Evolutionary conservation across 2,113 vertebrate species (phyloP).

Genomic region (Zapornia atra): DNA sequence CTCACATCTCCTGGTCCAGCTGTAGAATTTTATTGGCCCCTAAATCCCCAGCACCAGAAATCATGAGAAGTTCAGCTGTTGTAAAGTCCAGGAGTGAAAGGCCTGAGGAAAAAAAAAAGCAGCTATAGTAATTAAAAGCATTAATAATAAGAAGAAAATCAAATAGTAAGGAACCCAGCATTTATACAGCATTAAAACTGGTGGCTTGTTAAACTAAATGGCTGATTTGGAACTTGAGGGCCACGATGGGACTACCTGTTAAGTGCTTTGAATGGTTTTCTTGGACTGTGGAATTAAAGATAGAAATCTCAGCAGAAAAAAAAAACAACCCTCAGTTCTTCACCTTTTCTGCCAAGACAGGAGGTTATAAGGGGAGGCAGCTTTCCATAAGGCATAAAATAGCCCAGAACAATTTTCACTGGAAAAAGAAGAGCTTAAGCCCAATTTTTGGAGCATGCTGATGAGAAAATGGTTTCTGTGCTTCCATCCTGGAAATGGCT

Average conservation of each 20-base stretch:
- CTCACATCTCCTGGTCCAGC: neutral
- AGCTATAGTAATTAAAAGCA: neutral
- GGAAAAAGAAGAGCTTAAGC: neutral
- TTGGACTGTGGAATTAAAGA: neutral
- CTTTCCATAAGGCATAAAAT: neutral
- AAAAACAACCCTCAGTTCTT: neutral
- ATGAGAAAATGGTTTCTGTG: neutral
- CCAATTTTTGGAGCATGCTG: neutral
- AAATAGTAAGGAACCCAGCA: neutral
- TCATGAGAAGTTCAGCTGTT: neutral
- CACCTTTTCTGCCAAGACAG: neutral
- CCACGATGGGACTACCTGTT: neutral
- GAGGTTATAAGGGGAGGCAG: neutral
- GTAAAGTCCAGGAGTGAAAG: neutral
- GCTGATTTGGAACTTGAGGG: neutral
- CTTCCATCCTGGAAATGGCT: constrained; percentile 3
- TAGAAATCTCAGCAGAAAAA: neutral
- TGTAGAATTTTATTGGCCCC: neutral
- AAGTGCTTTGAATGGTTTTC: neutral
- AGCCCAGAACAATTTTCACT: neutral
- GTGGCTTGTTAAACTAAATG: neutral
- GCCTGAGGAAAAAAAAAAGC: neutral
- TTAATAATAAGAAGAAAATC: neutral
- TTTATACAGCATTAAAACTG: neutral
- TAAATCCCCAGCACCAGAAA: neutral